Base-by-base conservation (phyloP, 2,888 invertebrate species). In the Drosophila koepferae region DNA sequence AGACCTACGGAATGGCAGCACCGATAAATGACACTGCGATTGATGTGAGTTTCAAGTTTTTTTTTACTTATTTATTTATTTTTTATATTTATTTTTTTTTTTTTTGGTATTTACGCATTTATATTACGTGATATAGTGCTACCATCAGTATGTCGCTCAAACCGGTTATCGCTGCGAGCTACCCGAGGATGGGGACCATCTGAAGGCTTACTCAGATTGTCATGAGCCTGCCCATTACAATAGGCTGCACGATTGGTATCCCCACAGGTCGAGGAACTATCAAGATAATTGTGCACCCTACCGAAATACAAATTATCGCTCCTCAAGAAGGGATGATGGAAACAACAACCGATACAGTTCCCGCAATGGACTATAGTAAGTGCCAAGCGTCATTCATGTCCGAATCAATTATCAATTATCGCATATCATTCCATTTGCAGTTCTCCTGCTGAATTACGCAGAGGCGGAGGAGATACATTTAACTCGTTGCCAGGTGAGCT, bases 1-100 rank as follows among this genome's bases (percentile, higher is more conserved):
- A 68, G 51, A 68, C 43, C 31, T 70, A 69, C 34, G 69, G 62
- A 34, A 69, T 71, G 67, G 67, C 67, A 36, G 68, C 68, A n/a
- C 67, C 67, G 3, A 40, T 48, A 2, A 36, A 67, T 20, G 67
- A 67, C 6, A 58, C 23, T 9, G 31, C 44, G 14, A 67, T 67
- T 6, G 67, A 68, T 28, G 67, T 67, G 36, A 34, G 58, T 44
- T 44, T 4, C 3, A 1, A 7, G 18, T 20, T 8, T 23, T 16
- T 14, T 28, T 16, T 12, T 10, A 2, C n/a, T 18, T 18, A n/a
- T 9, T n/a, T 7, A 8, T 41, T n/a, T n/a, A 8, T 8, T n/a
- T 41, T 41, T 3, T 7, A 41, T n/a, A 8, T 8, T 28, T 28
- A 9, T 48, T 34, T 18, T 0, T 18, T 20, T 4, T n/a, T 10